Conservation (phyloP, 2,113 vertebrate species). For the Natator depressus region DNA sequence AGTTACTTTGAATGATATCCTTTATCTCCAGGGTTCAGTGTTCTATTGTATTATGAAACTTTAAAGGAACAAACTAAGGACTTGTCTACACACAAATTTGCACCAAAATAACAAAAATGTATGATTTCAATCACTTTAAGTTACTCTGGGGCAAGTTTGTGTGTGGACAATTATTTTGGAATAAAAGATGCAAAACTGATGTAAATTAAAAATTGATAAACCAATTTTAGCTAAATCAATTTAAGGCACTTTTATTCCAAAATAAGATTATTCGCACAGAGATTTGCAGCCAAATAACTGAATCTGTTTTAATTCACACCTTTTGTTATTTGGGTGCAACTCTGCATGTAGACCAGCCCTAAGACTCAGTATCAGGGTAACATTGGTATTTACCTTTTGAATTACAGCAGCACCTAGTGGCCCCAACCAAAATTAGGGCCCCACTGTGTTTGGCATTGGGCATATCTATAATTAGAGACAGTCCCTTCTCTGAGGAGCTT, state of each 20-base stretch:
- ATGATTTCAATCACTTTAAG: background rate
- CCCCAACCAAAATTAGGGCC: background rate
- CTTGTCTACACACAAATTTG: background rate
- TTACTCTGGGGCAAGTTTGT: background rate
- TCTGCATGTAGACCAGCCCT: too few species aligned
- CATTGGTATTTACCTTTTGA: background rate
- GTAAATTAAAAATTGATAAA: background rate
- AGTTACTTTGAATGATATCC: constrained; percentile 11
- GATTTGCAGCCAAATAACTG: background rate
- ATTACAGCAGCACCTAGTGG: background rate
- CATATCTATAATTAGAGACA: fast-evolving
- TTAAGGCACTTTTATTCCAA: background rate
- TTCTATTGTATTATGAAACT: background rate
- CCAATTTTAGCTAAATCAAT: background rate
- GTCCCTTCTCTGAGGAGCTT: background rate
- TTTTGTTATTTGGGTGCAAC: background rate
- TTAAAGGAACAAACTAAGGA: background rate
- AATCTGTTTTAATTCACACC: background rate
- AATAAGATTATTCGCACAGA: background rate
- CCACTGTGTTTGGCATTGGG: background rate
- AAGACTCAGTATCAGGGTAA: background rate
- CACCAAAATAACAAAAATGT: background rate
- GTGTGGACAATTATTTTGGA: background rate
- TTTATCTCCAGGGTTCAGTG: background rate
- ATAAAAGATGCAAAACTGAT: background rate